Conservation (phyloP, 2,113 vertebrate species). For the Phaethornis superciliosus region DNA sequence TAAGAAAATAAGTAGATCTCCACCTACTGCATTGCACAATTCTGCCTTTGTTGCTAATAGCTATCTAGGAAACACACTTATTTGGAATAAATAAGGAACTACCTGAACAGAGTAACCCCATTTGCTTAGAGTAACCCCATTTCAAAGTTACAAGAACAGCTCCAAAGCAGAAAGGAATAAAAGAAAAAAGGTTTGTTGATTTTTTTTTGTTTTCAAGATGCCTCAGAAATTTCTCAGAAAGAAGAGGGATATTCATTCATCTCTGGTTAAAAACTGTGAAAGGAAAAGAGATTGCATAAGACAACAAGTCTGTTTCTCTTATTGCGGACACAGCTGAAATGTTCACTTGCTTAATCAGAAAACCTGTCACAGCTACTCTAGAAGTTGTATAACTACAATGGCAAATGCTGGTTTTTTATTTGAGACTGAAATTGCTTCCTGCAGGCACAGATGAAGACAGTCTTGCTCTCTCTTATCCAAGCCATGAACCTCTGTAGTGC, state of each 20-base stretch:
- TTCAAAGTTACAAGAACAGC: neutral
- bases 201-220: neutral
- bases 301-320: neutral
- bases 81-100: neutral
- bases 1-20: neutral
- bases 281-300: neutral
- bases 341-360: neutral
- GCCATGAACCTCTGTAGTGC: neutral
- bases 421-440: neutral
- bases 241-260: neutral
- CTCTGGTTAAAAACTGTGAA: neutral
- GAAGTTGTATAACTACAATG: neutral
- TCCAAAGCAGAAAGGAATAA: neutral
- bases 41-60: neutral
- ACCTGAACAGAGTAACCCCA: no score
- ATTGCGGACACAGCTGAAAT: neutral
- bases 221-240: neutral
- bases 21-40: neutral
- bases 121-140: neutral
- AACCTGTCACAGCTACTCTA: neutral
- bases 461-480: neutral
- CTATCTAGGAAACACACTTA: neutral
- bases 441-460: neutral
- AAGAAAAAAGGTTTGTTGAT: neutral
- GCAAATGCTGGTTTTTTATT: neutral